Percentiles rank a stretch among this genome's conserved stretches.
Conservation (phyloP, 92 coral and sea anemone species). For the Siderastrea radians region DNA sequence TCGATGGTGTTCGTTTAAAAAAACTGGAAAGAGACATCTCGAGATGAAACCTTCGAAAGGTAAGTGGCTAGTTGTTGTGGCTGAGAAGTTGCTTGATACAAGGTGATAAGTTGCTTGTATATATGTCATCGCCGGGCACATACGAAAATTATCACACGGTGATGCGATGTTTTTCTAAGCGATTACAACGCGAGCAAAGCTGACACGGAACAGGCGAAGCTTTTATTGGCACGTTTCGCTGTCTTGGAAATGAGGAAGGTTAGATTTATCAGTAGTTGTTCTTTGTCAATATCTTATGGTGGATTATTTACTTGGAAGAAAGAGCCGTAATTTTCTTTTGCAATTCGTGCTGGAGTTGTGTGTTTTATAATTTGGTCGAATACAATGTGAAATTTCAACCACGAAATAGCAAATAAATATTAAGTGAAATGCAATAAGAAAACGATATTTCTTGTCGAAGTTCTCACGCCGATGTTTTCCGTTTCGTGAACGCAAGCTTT, state of each 20-base stretch:
- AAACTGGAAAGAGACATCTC: background rate
- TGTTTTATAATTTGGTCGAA: no score
- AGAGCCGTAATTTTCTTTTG: background rate
- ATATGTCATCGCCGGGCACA: slow-evolving; percentile 14
- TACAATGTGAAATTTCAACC: background rate
- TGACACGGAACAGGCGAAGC: background rate
- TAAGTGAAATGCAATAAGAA: background rate
- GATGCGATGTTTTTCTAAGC: background rate
- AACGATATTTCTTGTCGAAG: background rate
- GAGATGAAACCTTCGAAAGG: slow-evolving; percentile 16
- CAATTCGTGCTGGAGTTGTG: background rate
- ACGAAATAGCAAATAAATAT: slow-evolving; percentile 11
- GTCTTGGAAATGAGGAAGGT: background rate
- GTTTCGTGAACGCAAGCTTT: background rate
- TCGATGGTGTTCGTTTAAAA: background rate
- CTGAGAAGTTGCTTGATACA: background rate
- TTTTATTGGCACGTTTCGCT: background rate
- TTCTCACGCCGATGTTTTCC: background rate
- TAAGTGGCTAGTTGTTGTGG: slow-evolving; percentile 12
- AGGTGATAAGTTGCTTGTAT: background rate
- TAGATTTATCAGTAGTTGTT: no score
- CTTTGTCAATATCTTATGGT: no score
- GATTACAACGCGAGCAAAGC: background rate
- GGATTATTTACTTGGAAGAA: background rate
- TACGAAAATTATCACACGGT: slow-evolving; percentile 20